A percentile compares a stretch with the other conserved stretches of the same genome.
These are phyloP conservation scores for Orthosia gothica DNA, from an alignment of 2,888 invertebrate species.

Conservation along the genomic window DNA sequence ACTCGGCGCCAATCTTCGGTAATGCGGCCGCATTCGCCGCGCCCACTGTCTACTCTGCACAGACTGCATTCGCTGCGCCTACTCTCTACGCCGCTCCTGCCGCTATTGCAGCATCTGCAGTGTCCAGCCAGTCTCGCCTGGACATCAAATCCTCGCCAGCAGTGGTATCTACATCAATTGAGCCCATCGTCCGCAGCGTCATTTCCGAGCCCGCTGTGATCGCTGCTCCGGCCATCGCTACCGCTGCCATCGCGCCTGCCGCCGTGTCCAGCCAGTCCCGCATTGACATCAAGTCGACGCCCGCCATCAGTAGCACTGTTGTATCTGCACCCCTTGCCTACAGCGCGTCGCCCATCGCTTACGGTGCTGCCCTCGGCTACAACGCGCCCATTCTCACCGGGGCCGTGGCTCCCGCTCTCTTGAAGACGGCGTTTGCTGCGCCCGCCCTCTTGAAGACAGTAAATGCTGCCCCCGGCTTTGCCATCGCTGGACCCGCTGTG, in stretches of 20 bases:
- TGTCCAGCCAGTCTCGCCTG: slow-evolving; percentile 75
- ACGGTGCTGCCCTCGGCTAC: slow-evolving; percentile 73
- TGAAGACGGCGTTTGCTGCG: slow-evolving; percentile 60
- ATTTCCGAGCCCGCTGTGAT: slow-evolving; percentile 65
- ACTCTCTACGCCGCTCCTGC: slow-evolving; percentile 63
- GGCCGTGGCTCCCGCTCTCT: slow-evolving; percentile 45
- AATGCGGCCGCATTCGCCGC: slow-evolving; percentile 66
- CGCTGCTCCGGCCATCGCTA: slow-evolving; percentile 67
- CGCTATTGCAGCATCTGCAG: slow-evolving; percentile 49
- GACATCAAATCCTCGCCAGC: slow-evolving; percentile 82
- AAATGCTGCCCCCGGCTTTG: slow-evolving; percentile 53
- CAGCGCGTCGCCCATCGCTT: slow-evolving; percentile 73
- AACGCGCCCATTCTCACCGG: slow-evolving; percentile 68
- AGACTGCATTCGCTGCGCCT: slow-evolving; percentile 22
- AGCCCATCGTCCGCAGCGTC: slow-evolving; percentile 62
- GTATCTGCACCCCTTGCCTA: slow-evolving; percentile 75
- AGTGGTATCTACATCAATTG: slow-evolving; percentile 74
- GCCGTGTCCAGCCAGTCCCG: slow-evolving; percentile 84
- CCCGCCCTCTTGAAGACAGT: slow-evolving; percentile 48
- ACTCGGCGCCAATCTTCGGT: slow-evolving; percentile 68
- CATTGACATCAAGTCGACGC: slow-evolving; percentile 82
- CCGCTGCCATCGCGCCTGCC: slow-evolving; percentile 73
- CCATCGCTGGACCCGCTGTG: slow-evolving; percentile 74
- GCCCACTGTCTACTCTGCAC: slow-evolving; percentile 60
- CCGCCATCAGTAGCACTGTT: slow-evolving; percentile 81